Evolutionary conservation across 2,113 vertebrate genomes (phyloP), one percentile per base, ranked within the genome.

Genomic region (Crotalus viridis): DNA sequence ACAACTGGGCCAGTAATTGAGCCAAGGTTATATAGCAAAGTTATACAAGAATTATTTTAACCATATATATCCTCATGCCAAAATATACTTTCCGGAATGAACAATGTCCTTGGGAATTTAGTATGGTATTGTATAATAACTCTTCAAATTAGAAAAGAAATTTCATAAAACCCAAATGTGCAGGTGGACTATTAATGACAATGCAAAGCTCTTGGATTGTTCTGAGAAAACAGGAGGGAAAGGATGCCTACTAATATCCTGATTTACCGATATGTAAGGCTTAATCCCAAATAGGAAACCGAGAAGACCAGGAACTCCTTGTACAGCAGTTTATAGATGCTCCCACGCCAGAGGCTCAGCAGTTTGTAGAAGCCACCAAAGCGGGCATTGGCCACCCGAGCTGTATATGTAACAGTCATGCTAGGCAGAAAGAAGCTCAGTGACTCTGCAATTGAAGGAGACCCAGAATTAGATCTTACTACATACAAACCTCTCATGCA

Each of bases 341-440:
- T 99, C 0, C 99, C 99, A 9, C 98, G 98, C 99, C 99, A 99
- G 28, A 98, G 98, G 96, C 98, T 90, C 33, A 99, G 98, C 90
- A 99, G 97, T 94, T 99, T 98, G 86, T 98, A 99, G 97, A 99
- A 99, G 81, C 98, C 98, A 1, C 98, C 99, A 89, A 99, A 99
- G 48, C 98, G 98, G n/a, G 98, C 98, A 3, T 99, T 98, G 8
- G 99, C 99, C 43, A 99, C 99, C 28, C 98, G 96, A 33, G 98
- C 98, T 0, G 98, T 99, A 97, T 99, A 99, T 0, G 99, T 99
- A 94, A 99, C 98, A 0, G 99, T 99, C 99, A 99, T 99, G 21
- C 56, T 19, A 19, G 33, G 15, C 2, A 5, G 22, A 26, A 19
- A 5, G 2, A 55, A 1, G 24, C 46, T n/a, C 12, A 39, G 59